Percentiles rank a stretch among this genome's conserved stretches.
These are phyloP conservation scores for Petrolisthes manimaculis DNA, from an alignment of 2,888 invertebrate species.

Conservation along the genomic window DNA sequence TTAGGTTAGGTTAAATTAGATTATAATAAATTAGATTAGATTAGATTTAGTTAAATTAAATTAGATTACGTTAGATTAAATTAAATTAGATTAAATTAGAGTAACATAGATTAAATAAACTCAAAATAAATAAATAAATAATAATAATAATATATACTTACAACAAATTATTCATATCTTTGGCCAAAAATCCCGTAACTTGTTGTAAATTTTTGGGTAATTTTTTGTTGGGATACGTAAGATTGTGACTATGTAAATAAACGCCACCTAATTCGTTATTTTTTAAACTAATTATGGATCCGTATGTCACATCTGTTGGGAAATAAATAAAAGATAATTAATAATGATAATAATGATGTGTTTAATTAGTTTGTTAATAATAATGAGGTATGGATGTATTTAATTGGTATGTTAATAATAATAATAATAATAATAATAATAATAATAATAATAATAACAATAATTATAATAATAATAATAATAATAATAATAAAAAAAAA, in stretches of 20 bases:
- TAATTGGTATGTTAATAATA: conserved; percentile 14
- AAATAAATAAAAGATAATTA: too few species aligned
- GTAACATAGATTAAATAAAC: too few species aligned
- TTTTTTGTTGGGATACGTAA: conserved; percentile 31
- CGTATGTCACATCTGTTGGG: conserved; percentile 49
- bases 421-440: conserved; percentile 17
- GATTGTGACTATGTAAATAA: conserved; percentile 57
- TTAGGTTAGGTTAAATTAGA: too few species aligned
- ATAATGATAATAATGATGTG: conserved; percentile 12
- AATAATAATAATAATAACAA: conserved; percentile 26
- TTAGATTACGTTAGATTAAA: too few species aligned
- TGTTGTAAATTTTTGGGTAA: conserved; percentile 75
- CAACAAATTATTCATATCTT: conserved; percentile 58
- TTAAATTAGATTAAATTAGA: too few species aligned
- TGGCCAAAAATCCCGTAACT: conserved; percentile 53
- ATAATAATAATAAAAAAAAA: background rate
- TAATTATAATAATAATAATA: background rate
- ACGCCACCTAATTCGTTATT: conserved; percentile 41
- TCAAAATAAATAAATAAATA: too few species aligned
- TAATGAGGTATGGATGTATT: background rate
- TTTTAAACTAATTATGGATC: conserved; percentile 45
- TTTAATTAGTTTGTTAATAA: background rate
- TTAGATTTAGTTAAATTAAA: too few species aligned
- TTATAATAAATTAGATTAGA: too few species aligned
- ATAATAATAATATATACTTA: too few species aligned